These are phyloP conservation scores for Cariama cristata DNA, from an alignment of 2,113 vertebrate genomes.

Conservation along the genomic window DNA sequence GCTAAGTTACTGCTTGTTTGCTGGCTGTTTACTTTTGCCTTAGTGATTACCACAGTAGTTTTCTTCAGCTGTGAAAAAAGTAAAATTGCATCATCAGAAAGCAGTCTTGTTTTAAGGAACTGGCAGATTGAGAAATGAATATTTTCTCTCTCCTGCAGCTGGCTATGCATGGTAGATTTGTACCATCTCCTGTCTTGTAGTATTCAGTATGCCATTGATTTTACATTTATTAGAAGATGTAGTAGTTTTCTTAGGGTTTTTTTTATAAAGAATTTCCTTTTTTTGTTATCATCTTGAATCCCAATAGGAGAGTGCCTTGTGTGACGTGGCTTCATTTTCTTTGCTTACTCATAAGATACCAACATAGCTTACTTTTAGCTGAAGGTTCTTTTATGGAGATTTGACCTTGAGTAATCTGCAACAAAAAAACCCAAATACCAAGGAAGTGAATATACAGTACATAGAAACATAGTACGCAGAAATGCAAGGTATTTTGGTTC, in stretches of 20 bases:
- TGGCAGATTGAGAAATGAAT: not conserved
- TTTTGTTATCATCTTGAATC: not conserved
- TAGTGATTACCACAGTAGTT: not conserved
- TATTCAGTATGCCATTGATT: not conserved
- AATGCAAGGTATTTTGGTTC: not conserved
- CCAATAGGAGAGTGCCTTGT: not conserved
- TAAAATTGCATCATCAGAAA: not conserved
- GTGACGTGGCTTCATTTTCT: not conserved
- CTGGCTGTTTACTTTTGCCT: not conserved
- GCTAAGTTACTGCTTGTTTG: not conserved
- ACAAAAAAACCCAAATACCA: not conserved
- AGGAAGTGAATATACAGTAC: not conserved
- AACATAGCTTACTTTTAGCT: not conserved
- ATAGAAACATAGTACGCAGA: not conserved
- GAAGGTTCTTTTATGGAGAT: not conserved
- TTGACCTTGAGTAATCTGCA: not conserved
- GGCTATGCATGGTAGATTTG: not conserved
- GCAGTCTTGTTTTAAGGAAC: not conserved
- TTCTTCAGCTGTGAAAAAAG: not conserved
- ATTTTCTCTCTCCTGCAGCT: not conserved
- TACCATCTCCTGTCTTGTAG: not conserved
- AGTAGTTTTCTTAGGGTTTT: not conserved
- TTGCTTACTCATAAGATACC: not conserved
- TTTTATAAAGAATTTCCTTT: not conserved
- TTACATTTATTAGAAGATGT: not conserved